These are phyloP conservation scores for Frankliniella fusca DNA, from an alignment of 2,888 invertebrate species.

Conservation along the genomic window DNA sequence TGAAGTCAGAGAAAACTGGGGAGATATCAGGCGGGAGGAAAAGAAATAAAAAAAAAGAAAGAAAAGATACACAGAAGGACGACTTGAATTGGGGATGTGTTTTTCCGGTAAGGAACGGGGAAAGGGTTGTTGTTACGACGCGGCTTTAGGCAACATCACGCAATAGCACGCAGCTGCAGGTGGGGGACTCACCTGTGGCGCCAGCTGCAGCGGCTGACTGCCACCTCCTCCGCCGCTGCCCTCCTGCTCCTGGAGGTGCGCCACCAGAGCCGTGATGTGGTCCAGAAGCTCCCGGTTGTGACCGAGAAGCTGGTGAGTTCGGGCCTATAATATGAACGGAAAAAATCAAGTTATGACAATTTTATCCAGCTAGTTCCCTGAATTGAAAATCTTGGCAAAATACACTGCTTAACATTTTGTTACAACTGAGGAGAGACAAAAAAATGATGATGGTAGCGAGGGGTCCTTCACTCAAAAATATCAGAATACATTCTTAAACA, in stretches of 20 bases:
- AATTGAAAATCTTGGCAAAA: neutral
- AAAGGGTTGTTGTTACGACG: too few species aligned
- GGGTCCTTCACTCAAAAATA: too few species aligned
- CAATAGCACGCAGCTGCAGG: neutral
- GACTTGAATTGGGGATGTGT: too few species aligned
- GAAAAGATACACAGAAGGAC: too few species aligned
- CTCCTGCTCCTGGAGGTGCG: constrained; percentile 84
- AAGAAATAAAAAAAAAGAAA: too few species aligned
- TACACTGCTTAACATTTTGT: too few species aligned
- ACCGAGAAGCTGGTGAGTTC: constrained; percentile 88
- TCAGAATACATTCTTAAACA: too few species aligned
- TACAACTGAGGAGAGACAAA: too few species aligned
- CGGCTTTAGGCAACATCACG: too few species aligned
- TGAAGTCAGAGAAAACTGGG: neutral
- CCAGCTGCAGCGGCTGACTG: constrained; percentile 25
- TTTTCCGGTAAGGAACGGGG: too few species aligned
- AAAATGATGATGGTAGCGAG: too few species aligned
- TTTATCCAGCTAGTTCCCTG: neutral
- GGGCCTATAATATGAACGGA: constrained; percentile 56
- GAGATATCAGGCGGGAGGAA: neutral
- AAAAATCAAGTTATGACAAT: too few species aligned
- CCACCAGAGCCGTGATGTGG: constrained; percentile 87
- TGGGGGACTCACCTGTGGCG: constrained; percentile 19
- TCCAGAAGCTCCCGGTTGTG: constrained; percentile 94
- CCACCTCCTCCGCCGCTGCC: neutral